phyloP scores from a whole-genome alignment of 2,113 vertebrate species.

The Arizona elegans region DNA sequence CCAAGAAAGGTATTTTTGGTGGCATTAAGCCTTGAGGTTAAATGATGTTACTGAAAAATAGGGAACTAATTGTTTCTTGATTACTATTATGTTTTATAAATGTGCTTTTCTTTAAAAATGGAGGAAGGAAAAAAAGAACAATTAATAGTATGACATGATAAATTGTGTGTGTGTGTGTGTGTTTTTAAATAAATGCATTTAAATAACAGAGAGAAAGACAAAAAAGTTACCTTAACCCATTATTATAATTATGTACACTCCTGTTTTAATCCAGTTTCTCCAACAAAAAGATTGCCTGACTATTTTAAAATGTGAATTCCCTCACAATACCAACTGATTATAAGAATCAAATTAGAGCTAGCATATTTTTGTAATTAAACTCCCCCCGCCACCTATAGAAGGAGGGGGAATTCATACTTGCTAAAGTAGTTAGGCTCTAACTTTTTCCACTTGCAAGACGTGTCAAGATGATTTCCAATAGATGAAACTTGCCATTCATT shows the following conservation, averaged over 20 bases:
- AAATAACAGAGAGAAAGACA: not conserved
- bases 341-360: not conserved
- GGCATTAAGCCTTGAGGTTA: not conserved
- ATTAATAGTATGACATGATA: not conserved
- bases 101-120: not conserved
- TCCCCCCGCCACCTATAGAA: not conserved
- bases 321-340: not conserved
- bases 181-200: not conserved
- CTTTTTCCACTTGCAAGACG: not conserved
- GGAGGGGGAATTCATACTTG: not conserved
- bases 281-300: not conserved
- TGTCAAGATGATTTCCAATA: not conserved
- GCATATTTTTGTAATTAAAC: not conserved
- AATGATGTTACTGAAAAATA: not conserved
- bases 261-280: not conserved
- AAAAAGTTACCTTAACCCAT: not conserved
- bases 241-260: not conserved
- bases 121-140: not conserved
- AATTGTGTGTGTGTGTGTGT: not conserved
- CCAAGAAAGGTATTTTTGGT: not conserved
- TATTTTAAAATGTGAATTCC: not conserved
- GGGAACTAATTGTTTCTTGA: not conserved
- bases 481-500: not conserved
- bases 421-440: not conserved
- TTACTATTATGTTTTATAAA: not conserved